Evolutionary conservation across 2,797 vertebrate genomes (phyloP).

Genomic region (Acanthornis magna): DNA sequence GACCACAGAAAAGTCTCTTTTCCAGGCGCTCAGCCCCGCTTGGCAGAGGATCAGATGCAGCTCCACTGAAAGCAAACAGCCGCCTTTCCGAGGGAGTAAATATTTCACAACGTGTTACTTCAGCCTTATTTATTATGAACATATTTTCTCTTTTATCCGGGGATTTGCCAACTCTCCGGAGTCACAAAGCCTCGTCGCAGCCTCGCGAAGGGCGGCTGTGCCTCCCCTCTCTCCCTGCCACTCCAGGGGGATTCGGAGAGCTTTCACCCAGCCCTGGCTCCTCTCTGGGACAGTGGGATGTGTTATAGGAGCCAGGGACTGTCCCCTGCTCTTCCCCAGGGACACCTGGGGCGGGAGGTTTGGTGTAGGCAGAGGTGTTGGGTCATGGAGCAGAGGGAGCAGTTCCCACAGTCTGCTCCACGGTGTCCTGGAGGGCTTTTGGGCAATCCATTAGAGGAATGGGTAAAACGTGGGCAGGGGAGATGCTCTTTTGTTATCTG

Average conservation of each 20-base stretch:
- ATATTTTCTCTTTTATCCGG: conserved; percentile 13
- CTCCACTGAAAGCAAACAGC: conserved; percentile 50
- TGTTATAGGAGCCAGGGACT: not conserved
- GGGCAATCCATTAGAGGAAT: fast-evolving
- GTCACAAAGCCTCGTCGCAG: not conserved
- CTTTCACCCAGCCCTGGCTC: not conserved
- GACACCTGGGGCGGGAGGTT: not conserved
- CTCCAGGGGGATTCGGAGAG: fast-evolving
- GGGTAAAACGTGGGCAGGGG: not conserved
- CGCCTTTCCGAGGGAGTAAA: conserved; percentile 21
- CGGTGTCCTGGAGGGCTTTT: fast-evolving
- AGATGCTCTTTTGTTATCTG: not conserved
- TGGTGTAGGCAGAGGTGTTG: fast-evolving
- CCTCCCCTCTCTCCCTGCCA: not conserved
- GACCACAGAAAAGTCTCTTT: not conserved
- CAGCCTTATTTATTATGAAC: conserved; percentile 24
- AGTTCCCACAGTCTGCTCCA: not conserved
- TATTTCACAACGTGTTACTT: conserved; percentile 39
- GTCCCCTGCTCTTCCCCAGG: not conserved
- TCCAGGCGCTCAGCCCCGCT: not conserved
- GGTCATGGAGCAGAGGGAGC: not conserved
- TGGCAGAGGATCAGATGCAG: conserved; percentile 53
- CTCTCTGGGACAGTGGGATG: not conserved
- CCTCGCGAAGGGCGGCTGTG: fast-evolving
- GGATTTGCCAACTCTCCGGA: not conserved